Conservation (phyloP, 2,888 invertebrate species). For the Pheosia tremula region DNA sequence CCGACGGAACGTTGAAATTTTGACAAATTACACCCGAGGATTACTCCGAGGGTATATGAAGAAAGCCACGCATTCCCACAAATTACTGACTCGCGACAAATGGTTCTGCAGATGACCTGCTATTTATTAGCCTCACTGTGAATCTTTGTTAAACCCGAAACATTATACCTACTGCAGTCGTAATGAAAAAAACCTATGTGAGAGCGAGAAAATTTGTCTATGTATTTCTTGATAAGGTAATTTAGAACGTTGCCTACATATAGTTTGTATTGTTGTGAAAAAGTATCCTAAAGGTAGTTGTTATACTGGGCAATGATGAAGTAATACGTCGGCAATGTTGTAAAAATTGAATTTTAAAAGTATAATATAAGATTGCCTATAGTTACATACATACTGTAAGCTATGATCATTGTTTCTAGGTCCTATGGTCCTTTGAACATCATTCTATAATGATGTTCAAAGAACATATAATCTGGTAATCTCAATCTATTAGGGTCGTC, state of each 20-base stretch:
- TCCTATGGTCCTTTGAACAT: too few species aligned
- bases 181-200: constrained; percentile 24
- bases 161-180: constrained; percentile 27
- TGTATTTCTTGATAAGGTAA: too few species aligned
- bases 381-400: too few species aligned
- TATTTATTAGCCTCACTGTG: constrained; percentile 53
- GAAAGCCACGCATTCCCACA: constrained; percentile 69
- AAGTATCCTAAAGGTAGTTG: too few species aligned
- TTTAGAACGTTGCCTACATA: too few species aligned
- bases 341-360: too few species aligned
- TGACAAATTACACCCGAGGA: constrained; percentile 71
- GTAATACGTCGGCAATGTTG: too few species aligned
- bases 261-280: too few species aligned
- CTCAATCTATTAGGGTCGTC: not conserved
- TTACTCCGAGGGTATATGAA: constrained; percentile 69
- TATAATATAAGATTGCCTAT: too few species aligned
- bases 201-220: not conserved
- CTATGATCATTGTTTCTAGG: too few species aligned
- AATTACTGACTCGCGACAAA: constrained; percentile 71
- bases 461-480: not conserved
- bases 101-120: constrained; percentile 61
- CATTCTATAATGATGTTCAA: too few species aligned
- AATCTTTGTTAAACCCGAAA: constrained; percentile 55
- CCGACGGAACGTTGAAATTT: constrained; percentile 64
- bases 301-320: too few species aligned